Percentiles rank a stretch among this genome's conserved stretches.
Evolutionary conservation across 2,113 vertebrate genomes (phyloP).

Genomic region (Varanus salvator): DNA sequence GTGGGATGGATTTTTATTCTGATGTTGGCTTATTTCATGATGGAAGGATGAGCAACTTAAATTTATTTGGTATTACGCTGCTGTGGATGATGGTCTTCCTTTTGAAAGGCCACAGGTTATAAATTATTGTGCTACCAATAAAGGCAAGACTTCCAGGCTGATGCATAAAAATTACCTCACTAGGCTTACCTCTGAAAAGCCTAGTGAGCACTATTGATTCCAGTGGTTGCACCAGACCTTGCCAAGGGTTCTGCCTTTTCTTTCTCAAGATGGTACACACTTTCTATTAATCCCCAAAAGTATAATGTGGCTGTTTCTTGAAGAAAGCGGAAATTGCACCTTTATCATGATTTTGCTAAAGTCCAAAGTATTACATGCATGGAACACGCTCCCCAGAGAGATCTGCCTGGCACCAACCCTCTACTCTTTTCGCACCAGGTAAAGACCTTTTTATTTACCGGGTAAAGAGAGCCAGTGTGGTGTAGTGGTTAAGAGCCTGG

Average conservation of each 20-base stretch:
- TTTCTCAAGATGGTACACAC: background rate
- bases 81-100: conserved; percentile 39
- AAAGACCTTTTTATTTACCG: too few species aligned
- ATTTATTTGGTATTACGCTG: conserved; percentile 40
- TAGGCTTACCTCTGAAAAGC: conserved; percentile 23
- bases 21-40: conserved; percentile 8
- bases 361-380: background rate
- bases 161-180: conserved; percentile 9
- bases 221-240: background rate
- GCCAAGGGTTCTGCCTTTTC: conserved; percentile 7
- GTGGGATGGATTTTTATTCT: conserved; percentile 26
- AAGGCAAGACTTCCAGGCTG: conserved; percentile 26
- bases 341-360: background rate
- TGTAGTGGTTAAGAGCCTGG: too few species aligned
- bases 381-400: too few species aligned
- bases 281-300: background rate
- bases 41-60: conserved; percentile 22
- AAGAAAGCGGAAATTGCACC: background rate
- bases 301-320: conserved; percentile 1
- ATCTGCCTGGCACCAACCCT: too few species aligned
- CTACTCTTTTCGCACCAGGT: too few species aligned
- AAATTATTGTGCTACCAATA: conserved; percentile 59
- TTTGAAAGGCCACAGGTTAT: conserved; percentile 50
- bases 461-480: too few species aligned
- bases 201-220: conserved; percentile 30